A percentile compares a stretch with the other conserved stretches of the same genome.
These are phyloP conservation scores for Paratrypauchen microcephalus DNA, from an alignment of 2,797 vertebrate genomes.

Conservation along the genomic window DNA sequence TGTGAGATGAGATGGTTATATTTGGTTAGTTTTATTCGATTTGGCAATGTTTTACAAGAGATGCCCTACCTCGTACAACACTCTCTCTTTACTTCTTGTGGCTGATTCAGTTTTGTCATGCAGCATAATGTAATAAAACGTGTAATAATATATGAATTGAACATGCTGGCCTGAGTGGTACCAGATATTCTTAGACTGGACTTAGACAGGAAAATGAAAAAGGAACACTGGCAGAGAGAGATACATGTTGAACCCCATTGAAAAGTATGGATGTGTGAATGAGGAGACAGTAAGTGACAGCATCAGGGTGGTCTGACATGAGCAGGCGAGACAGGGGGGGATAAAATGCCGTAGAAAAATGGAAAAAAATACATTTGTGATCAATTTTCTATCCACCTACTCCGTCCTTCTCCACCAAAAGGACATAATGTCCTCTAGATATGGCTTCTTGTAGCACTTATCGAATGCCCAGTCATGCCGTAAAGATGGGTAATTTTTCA, in stretches of 20 bases:
- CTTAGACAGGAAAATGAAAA: slow-evolving; percentile 19
- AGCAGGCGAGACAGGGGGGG: slow-evolving; percentile 21
- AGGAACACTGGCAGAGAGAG: not conserved
- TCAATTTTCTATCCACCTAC: slow-evolving; percentile 53
- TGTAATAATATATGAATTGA: not conserved
- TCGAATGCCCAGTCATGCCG: slow-evolving; percentile 64
- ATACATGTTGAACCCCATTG: not conserved
- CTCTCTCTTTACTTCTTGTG: no score
- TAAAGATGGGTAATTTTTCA: slow-evolving; percentile 62
- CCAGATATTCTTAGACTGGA: slow-evolving; percentile 42
- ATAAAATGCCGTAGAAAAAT: slow-evolving; percentile 17
- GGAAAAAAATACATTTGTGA: slow-evolving; percentile 39
- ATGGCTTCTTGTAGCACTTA: slow-evolving; percentile 52
- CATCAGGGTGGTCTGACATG: slow-evolving; percentile 29
- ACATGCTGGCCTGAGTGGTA: not conserved
- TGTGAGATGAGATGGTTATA: no score
- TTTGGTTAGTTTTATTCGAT: no score
- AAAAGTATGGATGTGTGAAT: slow-evolving; percentile 37
- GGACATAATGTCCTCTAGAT: slow-evolving; percentile 61
- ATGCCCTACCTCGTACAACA: no score
- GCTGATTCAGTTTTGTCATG: not conserved
- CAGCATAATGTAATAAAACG: not conserved
- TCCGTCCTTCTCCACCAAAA: slow-evolving; percentile 56
- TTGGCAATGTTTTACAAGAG: no score
- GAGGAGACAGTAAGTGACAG: slow-evolving; percentile 42